Percentiles rank a stretch among this genome's conserved stretches.
Evolutionary conservation across 2,113 vertebrate species (phyloP).

Genomic region (Pitta sordida): DNA sequence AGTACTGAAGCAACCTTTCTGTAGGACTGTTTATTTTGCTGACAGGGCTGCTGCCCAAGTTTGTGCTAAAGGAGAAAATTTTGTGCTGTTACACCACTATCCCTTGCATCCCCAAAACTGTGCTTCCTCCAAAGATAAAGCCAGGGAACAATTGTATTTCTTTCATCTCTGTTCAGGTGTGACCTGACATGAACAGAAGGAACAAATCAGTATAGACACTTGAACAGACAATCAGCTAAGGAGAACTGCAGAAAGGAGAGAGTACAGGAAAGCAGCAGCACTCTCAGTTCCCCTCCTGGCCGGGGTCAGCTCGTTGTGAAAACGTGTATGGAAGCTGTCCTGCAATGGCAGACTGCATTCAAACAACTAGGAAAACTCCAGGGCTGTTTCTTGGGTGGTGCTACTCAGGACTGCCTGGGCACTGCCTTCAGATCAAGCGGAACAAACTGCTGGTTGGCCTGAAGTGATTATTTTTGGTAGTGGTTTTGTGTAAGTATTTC

Average conservation of each 20-base stretch:
- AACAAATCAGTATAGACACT: neutral
- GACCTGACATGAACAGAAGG: neutral
- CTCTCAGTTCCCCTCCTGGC: neutral
- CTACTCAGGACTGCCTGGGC: neutral
- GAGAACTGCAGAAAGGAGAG: neutral
- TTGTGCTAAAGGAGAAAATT: neutral
- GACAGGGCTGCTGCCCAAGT: accelerated
- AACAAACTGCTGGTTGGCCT: neutral
- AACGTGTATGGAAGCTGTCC: neutral
- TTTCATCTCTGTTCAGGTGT: neutral
- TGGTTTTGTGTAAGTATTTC: neutral
- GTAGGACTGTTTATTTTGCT: neutral
- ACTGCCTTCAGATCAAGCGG: neutral
- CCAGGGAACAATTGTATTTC: neutral
- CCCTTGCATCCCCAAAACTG: neutral
- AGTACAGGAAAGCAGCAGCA: neutral
- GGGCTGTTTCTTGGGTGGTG: neutral
- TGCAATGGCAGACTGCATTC: neutral
- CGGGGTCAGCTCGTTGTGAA: neutral
- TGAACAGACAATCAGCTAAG: neutral
- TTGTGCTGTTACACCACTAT: neutral
- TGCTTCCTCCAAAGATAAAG: neutral
- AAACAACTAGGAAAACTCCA: neutral
- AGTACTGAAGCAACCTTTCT: neutral
- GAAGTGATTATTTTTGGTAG: neutral